These are phyloP conservation scores for Podarcis lilfordi DNA, from an alignment of 2,797 vertebrate genomes.

Conservation along the genomic window DNA sequence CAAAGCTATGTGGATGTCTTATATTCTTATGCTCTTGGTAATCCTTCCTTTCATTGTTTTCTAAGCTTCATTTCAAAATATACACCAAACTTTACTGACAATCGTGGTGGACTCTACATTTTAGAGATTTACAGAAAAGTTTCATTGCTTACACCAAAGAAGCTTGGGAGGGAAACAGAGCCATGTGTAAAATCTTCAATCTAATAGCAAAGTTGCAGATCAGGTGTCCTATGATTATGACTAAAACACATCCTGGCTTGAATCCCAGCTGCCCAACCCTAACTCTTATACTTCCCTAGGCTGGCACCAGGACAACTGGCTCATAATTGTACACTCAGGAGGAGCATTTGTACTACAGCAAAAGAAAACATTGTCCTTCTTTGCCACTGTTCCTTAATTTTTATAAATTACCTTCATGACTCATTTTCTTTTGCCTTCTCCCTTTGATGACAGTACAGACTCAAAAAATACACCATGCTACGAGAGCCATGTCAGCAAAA, in stretches of 20 bases:
- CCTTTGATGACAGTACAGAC: background rate
- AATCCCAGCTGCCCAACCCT: constrained; percentile 7
- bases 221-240: background rate
- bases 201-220: constrained; percentile 23
- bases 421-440: background rate
- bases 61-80: background rate
- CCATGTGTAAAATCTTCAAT: background rate
- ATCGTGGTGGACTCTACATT: background rate
- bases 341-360: constrained; percentile 27
- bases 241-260: background rate
- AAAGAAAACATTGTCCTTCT: background rate
- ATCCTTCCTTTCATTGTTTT: no score
- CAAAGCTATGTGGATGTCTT: no score
- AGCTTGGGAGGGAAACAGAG: background rate
- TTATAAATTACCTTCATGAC: constrained; percentile 13
- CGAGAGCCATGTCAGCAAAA: background rate
- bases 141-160: constrained; percentile 2
- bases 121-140: background rate
- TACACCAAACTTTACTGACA: background rate
- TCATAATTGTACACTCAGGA: constrained; percentile 26
- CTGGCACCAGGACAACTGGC: background rate
- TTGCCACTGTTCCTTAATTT: background rate
- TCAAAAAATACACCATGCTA: constrained; percentile 2
- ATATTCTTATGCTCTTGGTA: no score
- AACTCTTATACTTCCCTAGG: background rate